Conservation (phyloP, 37 sponge, comb jelly and placozoan species). For the Agelas oroides region DNA sequence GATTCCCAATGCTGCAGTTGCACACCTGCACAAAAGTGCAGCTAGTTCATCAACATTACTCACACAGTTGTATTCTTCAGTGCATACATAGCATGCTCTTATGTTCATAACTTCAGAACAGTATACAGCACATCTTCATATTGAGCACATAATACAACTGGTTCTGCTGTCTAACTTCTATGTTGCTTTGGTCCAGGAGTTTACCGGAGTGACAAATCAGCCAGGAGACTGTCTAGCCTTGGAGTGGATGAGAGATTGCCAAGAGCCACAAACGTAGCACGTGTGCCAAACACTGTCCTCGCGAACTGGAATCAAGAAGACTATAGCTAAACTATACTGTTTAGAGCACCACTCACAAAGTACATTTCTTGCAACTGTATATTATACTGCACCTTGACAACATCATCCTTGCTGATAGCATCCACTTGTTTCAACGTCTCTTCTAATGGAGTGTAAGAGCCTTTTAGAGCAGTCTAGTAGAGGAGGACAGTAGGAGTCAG, state of each 20-base stretch:
- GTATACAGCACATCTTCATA: too few species aligned
- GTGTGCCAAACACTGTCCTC: conserved; percentile 57
- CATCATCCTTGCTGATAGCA: conserved; percentile 58
- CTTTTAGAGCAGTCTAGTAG: conserved; percentile 47
- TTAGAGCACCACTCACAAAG: background rate
- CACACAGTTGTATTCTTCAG: too few species aligned
- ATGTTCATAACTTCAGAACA: too few species aligned
- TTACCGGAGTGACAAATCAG: conserved; percentile 57
- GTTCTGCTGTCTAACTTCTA: too few species aligned
- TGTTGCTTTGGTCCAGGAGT: too few species aligned
- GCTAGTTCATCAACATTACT: too few species aligned
- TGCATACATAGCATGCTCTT: too few species aligned
- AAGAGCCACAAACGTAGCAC: conserved; percentile 51
- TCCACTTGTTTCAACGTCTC: conserved; percentile 54
- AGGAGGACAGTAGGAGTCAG: too few species aligned
- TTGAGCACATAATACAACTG: too few species aligned
- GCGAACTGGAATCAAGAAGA: conserved; percentile 46
- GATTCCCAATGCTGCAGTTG: too few species aligned
- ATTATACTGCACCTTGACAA: conserved; percentile 37
- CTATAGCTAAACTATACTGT: background rate
- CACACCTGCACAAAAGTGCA: too few species aligned
- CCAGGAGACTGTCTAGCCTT: conserved; percentile 65
- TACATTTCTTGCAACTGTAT: background rate
- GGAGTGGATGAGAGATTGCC: conserved; percentile 67
- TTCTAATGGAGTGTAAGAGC: conserved; percentile 48